Base-by-base conservation (phyloP, 1,140 invertebrate species). In the Lepidurus couesii region DNA sequence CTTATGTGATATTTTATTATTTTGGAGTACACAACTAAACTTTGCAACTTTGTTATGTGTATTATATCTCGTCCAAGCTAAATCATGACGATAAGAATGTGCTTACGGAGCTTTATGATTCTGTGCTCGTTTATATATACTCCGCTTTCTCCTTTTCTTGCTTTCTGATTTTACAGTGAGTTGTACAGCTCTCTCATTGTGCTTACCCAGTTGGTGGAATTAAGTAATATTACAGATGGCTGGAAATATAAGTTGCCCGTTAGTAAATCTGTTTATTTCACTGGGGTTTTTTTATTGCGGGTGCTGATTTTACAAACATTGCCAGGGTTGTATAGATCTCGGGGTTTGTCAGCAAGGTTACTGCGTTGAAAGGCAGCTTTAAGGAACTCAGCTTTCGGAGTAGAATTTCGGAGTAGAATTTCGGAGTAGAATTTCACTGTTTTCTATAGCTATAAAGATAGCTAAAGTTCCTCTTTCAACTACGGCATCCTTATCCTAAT, bases 241-340 rank as follows among this genome's bases (percentile, higher is more conserved):
- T 65, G 34, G 34, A 65, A 65, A 65, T 65, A 65, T 65, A 65
- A 65, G 53, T 21, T 65, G 53, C 53, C 8, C 53, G 53, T 65
- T 65, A 65, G 34, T 34, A 34, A 4, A 34, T 34, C 34, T 34
- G 34, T 34, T 34, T 34, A 3, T 34, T 34, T 34, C 3, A 34
- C 34, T 34, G 0, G n/a, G n/a, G n/a, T n/a, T n/a, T n/a, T n/a
- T n/a, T n/a, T n/a, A n/a, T n/a, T n/a, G n/a, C n/a, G n/a, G n/a
- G n/a, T n/a, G n/a, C n/a, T n/a, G n/a, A n/a, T n/a, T n/a, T n/a
- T n/a, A n/a, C n/a, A n/a, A n/a, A n/a, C n/a, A n/a, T n/a, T n/a
- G n/a, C n/a, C n/a, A n/a, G n/a, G n/a, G n/a, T n/a, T n/a, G n/a
- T n/a, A n/a, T n/a, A n/a, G n/a, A n/a, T n/a, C n/a, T n/a, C n/a